These are phyloP conservation scores for Diarsia brunnea DNA, from an alignment of 2,888 invertebrate genomes.

Conservation along the genomic window DNA sequence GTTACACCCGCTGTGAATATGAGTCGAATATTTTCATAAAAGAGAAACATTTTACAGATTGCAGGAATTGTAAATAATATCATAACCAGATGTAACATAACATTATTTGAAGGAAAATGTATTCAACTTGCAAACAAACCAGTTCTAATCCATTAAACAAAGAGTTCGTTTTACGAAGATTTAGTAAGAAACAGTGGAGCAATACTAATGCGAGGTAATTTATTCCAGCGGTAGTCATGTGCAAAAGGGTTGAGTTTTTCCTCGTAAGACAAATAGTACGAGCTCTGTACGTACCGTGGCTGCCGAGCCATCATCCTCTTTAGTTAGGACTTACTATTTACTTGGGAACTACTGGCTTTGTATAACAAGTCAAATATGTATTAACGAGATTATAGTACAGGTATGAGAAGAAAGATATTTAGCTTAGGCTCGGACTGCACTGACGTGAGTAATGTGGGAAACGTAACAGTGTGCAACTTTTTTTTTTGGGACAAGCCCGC, in stretches of 20 bases:
- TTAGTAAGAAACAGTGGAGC: slow-evolving; percentile 13
- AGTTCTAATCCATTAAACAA: not conserved
- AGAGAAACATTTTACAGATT: not conserved
- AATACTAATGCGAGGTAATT: slow-evolving; percentile 35
- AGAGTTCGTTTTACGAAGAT: not conserved
- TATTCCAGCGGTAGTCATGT: slow-evolving; percentile 31
- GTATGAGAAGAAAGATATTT: not conserved
- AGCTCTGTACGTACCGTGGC: not conserved
- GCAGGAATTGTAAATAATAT: not conserved
- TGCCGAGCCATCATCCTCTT: not conserved
- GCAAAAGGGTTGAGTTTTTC: slow-evolving; percentile 31
- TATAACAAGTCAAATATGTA: not conserved
- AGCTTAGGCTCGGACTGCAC: not conserved
- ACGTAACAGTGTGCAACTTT: not conserved
- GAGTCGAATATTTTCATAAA: not conserved
- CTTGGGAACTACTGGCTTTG: slow-evolving; percentile 3
- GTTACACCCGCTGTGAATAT: not conserved
- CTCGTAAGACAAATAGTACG: slow-evolving; percentile 15
- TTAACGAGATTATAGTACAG: slow-evolving; percentile 8
- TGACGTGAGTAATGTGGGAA: not conserved
- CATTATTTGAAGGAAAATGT: not conserved
- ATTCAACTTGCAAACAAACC: not conserved
- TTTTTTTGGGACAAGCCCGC: too few species aligned
- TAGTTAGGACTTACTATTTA: slow-evolving; percentile 18
- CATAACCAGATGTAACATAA: not conserved